Base-by-base conservation (phyloP, 2,113 vertebrate genomes). In the Oxyruncus cristatus region DNA sequence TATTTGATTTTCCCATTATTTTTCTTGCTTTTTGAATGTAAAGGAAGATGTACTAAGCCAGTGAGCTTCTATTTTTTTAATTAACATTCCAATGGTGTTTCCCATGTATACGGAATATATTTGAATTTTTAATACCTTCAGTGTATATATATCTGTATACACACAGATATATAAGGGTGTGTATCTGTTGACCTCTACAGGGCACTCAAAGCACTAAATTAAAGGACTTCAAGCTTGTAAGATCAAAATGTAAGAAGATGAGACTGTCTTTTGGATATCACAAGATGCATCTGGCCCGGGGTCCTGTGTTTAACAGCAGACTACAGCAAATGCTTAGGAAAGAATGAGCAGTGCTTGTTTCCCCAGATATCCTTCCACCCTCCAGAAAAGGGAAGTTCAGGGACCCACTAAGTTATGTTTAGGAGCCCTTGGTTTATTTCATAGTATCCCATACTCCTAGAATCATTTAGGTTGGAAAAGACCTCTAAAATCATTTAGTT, bases 401-500 rank as follows among this genome's bases (percentile, higher is more conserved):
- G 11, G 8, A 42, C 6, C 0, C 1, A 3, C 32, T 59, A 8
- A 66, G 4, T 7, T 17, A 11, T 6, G 5, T 66, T 71, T 30
- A 39, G 11, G 37, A 62, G 24, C 23, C n/a, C 12, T 35, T 27
- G 14, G 3, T 49, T 63, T 52, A 12, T 63, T 37, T 41, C 21
- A 14, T 1, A 33, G 17, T 56, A 23, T 61, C 21, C 4, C 11
- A 22, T 21, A 67, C 14, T 68, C 21, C 7, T 26, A 5, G 21
- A n/a, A 17, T 46, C 1, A 21, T 32, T 65, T 17, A 14, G 5
- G 7, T 17, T 58, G 49, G 24, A 65, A 71, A 50, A 88, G 33
- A 44, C 5, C 13, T 46, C n/a, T 16, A 16, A 65, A 26, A 35
- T 23, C 8, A 11, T 12, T 9, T 23, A 26, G 13, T 26, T 15